Percentiles rank a stretch among this genome's conserved stretches.
These are phyloP conservation scores for Therioaphis trifolii DNA, from an alignment of 2,888 invertebrate genomes.

Conservation along the genomic window DNA sequence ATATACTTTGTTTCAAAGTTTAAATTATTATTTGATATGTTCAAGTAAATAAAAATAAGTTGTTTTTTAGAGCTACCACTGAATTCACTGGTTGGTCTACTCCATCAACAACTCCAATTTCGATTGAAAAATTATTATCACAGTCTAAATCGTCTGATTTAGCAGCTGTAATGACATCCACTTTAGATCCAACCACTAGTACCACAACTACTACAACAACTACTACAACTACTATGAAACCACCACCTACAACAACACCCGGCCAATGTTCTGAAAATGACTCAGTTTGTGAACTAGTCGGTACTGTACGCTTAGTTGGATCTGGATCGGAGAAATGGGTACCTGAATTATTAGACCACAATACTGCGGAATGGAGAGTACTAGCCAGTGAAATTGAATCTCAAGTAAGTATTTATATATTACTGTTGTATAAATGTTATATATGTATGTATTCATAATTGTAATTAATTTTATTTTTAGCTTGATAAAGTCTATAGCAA, in stretches of 20 bases:
- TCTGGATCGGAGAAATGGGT: conserved; percentile 79
- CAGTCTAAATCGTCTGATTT: conserved; percentile 71
- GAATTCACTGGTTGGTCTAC: conserved; percentile 94
- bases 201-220: conserved; percentile 73
- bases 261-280: conserved; percentile 75
- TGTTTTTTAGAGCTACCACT: conserved; percentile 78
- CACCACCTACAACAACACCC: conserved; percentile 79
- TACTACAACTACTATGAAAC: conserved; percentile 78
- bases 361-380: conserved; percentile 87
- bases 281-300: conserved; percentile 85
- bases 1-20: not conserved
- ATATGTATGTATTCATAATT: not conserved
- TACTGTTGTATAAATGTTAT: not conserved
- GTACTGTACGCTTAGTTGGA: conserved; percentile 85
- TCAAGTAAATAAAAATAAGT: conserved; percentile 13
- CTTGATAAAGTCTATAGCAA: conserved; percentile 85
- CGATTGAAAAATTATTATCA: conserved; percentile 83
- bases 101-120: conserved; percentile 86
- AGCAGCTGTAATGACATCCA: conserved; percentile 71
- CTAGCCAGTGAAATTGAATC: conserved; percentile 83
- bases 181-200: conserved; percentile 70
- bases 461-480: conserved; percentile 71
- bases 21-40: not conserved
- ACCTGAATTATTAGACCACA: conserved; percentile 85
- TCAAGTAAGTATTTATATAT: conserved; percentile 73